Base-by-base conservation (phyloP, 2,888 invertebrate genomes). In the Suillia variegata region DNA sequence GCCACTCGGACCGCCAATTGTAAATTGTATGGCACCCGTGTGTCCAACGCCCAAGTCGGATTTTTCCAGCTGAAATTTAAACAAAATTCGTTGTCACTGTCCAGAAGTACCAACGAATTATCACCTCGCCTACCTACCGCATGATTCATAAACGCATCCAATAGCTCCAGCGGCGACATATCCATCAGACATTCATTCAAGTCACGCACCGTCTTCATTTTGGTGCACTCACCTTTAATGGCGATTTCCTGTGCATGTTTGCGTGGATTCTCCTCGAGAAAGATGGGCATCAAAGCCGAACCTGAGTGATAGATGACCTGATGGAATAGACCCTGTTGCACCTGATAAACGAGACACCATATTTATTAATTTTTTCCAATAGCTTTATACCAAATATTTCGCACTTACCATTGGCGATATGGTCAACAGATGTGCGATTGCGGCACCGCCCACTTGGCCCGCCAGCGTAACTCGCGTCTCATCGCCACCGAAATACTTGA, bases 361-460 rank as follows among this genome's bases (percentile, higher is more conserved):
- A 54, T 31, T 26, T 26, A 10, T 26, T 6, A 26, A 18, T 13
- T 13, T 22, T 42, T 54, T 26, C 15, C 17, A 17, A 15, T 21
- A 2, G 21, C 31, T 52, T 52, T 18, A n/a, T n/a, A n/a, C 45
- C 3, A 42, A 6, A 5, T n/a, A n/a, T n/a, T 38, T 6, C 38
- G 38, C 18, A n/a, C 62, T 61, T 62, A 81, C 81, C 55, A 82
- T 73, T 22, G 84, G 84, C 58, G 83, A 83, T 5, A 83, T 68
- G 1, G 82, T 74, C 31, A 85, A 74, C 12, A 84, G 73, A 22
- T 83, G 82, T 0, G 83, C 84, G 1, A 85, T 84, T 2, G 82
- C 82, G 1, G 81, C 84, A 2, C 86, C 86, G 1, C 85, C 84
- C 64, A 85, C 85, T 67, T 86, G 85, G 0, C 86, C 86, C 33